Base-by-base conservation (phyloP, 2,797 vertebrate species). In the Megaceryle alcyon region DNA sequence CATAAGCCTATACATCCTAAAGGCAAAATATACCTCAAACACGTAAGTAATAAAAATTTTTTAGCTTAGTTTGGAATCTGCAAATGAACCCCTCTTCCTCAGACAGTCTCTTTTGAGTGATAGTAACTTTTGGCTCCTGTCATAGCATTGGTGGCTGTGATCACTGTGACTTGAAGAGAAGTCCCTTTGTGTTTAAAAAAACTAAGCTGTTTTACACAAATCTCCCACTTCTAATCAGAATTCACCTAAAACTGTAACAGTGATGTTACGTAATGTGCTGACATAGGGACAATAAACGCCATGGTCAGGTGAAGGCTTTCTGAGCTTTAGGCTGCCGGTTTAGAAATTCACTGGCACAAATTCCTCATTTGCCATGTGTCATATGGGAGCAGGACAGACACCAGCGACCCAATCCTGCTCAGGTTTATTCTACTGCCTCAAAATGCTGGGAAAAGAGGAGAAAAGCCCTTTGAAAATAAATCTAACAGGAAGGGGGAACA, bases 281-380 rank as follows among this genome's bases (percentile, higher is more conserved):
- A 23, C 71, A 41, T 2, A 20, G 22, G 64, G 43, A 15, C 51
- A 37, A 3, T 4, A 78, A 57, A 11, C 11, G 44, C 31, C 71
- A 14, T 19, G 39, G 29, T 68, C 37, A 81, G 41, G 41, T 6
- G 7, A 22, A 82, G 26, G 20, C 19, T 64, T 53, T 37, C 43
- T 33, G 28, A 49, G 15, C 35, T 59, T 21, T 10, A 43, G 43
- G 69, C 7, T 69, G 44, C 51, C 8, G 6, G 8, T 70, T 80
- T 33, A 25, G 43, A 44, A 66, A 83, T 10, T 17, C 14, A 46
- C 14, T 2, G 13, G 49, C 64, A 59, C 0, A 0, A 10, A 37
- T 46, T 46, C 72, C 60, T 6, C 51, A 2, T 70, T 60, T 53
- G 66, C 39, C 1, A 1, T 3, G n/a, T 0, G 0, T 18, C 0